Conservation (phyloP, 2,113 vertebrate species). For the Procavia capensis region DNA sequence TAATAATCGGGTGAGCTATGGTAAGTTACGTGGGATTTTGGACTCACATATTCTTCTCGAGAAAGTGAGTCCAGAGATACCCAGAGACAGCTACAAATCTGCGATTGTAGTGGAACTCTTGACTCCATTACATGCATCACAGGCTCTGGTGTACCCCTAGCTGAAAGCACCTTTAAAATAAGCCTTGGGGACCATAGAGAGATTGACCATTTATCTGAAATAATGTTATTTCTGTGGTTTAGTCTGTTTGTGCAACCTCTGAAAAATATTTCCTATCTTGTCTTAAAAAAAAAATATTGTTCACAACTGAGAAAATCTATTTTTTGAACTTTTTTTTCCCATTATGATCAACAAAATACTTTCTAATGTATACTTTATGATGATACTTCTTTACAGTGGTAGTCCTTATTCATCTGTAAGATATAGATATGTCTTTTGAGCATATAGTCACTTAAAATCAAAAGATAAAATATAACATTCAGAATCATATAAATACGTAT, state of each 20-base stretch:
- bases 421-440: not conserved
- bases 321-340: conserved; percentile 61
- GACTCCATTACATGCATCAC: conserved; percentile 85
- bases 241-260: conserved; percentile 84
- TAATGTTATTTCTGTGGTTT: conserved; percentile 85
- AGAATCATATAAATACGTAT: conserved; percentile 40
- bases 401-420: conserved; percentile 11
- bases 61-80: conserved; percentile 74
- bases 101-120: conserved; percentile 77
- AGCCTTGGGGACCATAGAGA: conserved; percentile 77
- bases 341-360: conserved; percentile 54
- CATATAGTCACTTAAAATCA: conserved; percentile 44
- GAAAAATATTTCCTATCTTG: conserved; percentile 83
- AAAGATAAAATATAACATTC: conserved; percentile 28
- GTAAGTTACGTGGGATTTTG: conserved; percentile 67
- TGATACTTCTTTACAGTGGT: not conserved
- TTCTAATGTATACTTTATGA: conserved; percentile 50
- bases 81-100: conserved; percentile 79
- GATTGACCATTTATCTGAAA: conserved; percentile 86
- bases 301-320: conserved; percentile 56
- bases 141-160: conserved; percentile 78
- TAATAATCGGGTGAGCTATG: conserved; percentile 48
- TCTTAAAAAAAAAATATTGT: conserved; percentile 74
- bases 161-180: conserved; percentile 83
- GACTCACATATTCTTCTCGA: conserved; percentile 62